Base-by-base conservation (phyloP, 2,888 invertebrate species). In the Drosophila mimica region DNA sequence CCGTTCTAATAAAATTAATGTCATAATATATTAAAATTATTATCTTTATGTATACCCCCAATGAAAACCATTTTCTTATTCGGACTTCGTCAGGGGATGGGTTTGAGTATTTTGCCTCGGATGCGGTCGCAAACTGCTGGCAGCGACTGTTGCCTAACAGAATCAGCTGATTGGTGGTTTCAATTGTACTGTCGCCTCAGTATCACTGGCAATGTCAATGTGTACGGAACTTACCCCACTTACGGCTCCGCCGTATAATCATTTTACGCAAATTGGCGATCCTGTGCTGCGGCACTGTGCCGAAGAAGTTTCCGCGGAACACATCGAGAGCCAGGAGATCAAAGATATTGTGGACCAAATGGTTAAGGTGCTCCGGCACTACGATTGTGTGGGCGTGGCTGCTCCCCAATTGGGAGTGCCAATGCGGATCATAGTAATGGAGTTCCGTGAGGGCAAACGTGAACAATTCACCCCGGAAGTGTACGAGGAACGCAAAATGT, bases 231-330 rank as follows among this genome's bases (percentile, higher is more conserved):
- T 76, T 7, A 20, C 15, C 1, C 17, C 61, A 1, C 71, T 58
- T 1, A 33, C 53, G 30, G 17, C 13, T 34, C 96, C 96, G 15
- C 97, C 96, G 0, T 97, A 95, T 84, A 92, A 92, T 40, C 96
- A 97, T 91, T 94, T 96, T 43, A 95, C 96, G 40, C 97, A 97
- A 94, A 94, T 96, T 65, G 97, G 97, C 2, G 97, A 97, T 91
- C 97, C 97, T 25, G 94, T 94, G 61, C 94, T 97, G 88, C 94
- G 97, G 84, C 92, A 93, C 80, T 91, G 93, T 76, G 94, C 95
- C 0, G 94, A 94, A 57, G 91, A 93, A 8, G 94, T 96, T 2
- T 94, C 94, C 13, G n/a, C 92, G 0, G 94, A 95, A 54, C 92
- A 93, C 82, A 94, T 96, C 43, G 93, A 93, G 75, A 93, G 94